phyloP scores from a whole-genome alignment of 1,140 invertebrate genomes.

The Leptonema lineaticorne region DNA sequence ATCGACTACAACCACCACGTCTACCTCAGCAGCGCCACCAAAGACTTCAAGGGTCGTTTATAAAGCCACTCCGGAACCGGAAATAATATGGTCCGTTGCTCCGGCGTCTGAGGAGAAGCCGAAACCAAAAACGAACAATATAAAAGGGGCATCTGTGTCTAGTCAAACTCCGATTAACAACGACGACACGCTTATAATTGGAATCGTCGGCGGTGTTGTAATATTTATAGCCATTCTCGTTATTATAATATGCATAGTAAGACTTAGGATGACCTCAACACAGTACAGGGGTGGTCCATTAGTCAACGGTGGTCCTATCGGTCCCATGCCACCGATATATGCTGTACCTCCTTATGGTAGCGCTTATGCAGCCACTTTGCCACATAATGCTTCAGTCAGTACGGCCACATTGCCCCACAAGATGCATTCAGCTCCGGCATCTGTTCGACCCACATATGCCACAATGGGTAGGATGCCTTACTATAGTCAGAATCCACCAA shows the following conservation, averaged over 20 bases:
- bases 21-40: constrained; percentile 48
- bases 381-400: constrained; percentile 52
- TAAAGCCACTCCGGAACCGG: constrained; percentile 69
- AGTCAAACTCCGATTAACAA: constrained; percentile 67
- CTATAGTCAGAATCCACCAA: constrained; percentile 46
- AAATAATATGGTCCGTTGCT: constrained; percentile 84
- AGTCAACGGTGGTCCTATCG: constrained; percentile 57
- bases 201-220: constrained; percentile 87
- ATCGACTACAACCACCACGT: constrained; percentile 57
- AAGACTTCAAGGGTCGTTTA: constrained; percentile 54
- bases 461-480: constrained; percentile 50
- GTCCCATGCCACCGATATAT: constrained; percentile 56
- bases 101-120: constrained; percentile 60
- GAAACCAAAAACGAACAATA: constrained; percentile 59
- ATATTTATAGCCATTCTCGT: constrained; percentile 86
- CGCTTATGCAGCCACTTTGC: constrained; percentile 56
- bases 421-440: constrained; percentile 56
- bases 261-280: constrained; percentile 65
- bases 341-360: constrained; percentile 55
- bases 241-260: constrained; percentile 83
- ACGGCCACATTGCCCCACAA: constrained; percentile 66
- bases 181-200: constrained; percentile 89
- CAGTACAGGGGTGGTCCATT: constrained; percentile 68
- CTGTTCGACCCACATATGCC: constrained; percentile 54
- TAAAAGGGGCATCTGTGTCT: constrained; percentile 59